Evolutionary conservation across 2,797 vertebrate genomes (phyloP).

Genomic region (Melanogrammus aeglefinus): DNA sequence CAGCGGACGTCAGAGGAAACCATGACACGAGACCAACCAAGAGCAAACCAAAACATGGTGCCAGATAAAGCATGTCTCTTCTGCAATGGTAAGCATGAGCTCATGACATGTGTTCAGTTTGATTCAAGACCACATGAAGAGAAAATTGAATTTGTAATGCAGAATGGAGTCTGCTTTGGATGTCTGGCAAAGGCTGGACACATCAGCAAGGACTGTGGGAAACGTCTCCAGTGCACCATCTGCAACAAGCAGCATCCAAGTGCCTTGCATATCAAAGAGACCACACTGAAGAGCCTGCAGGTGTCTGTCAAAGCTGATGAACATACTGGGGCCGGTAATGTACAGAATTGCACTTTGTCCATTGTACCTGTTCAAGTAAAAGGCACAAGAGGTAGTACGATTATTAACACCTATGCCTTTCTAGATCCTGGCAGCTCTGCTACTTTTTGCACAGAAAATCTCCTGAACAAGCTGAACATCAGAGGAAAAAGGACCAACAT

Average conservation of each 20-base stretch:
- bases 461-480: not conserved
- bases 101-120: not conserved
- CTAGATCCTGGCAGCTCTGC: not conserved
- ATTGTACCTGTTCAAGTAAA: not conserved
- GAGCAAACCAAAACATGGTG: not conserved
- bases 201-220: not conserved
- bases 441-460: too few relatives aligned
- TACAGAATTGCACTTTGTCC: too few relatives aligned
- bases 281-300: not conserved
- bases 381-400: not conserved
- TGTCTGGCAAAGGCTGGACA: not conserved
- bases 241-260: not conserved
- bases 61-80: not conserved
- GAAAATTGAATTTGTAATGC: not conserved
- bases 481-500: not conserved
- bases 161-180: conserved; percentile 3
- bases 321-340: too few relatives aligned
- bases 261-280: not conserved
- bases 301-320: too few relatives aligned
- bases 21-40: not conserved
- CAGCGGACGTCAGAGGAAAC: too few relatives aligned
- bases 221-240: not conserved
- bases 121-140: not conserved
- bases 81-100: not conserved
- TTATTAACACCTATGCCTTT: not conserved